phyloP scores from a whole-genome alignment of 2,888 invertebrate genomes.

The Cantharis rufa region DNA sequence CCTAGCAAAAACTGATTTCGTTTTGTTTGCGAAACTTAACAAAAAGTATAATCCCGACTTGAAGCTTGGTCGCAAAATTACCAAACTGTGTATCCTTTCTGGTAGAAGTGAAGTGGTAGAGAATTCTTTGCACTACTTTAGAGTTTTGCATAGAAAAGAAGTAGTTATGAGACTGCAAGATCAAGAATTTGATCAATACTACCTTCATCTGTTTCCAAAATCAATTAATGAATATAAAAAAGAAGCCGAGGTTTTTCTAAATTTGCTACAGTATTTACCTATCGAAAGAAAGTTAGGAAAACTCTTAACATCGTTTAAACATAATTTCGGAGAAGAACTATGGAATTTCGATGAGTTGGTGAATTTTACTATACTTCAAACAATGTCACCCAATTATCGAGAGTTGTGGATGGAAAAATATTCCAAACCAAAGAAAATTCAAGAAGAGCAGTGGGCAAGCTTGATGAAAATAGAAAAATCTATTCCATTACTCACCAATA shows the following conservation, averaged over 20 bases:
- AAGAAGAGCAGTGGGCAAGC: slow-evolving; percentile 10
- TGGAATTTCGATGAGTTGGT: neutral
- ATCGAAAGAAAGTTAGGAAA: too few species aligned
- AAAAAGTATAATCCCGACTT: neutral
- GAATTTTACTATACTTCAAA: too few species aligned
- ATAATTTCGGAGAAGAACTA: too few species aligned
- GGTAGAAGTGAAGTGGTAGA: slow-evolving; percentile 9
- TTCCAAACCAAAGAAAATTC: neutral
- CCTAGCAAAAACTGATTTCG: neutral
- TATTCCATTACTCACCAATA: slow-evolving; percentile 8
- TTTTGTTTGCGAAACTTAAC: neutral
- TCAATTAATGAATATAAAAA: slow-evolving; percentile 1
- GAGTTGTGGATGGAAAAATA: neutral
- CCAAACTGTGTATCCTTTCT: slow-evolving; percentile 12
- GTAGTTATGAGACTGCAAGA: slow-evolving; percentile 3
- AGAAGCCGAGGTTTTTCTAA: too few species aligned
- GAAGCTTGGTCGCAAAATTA: slow-evolving; percentile 17
- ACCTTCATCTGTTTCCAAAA: slow-evolving; percentile 5
- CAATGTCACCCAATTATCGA: too few species aligned
- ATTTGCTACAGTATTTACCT: too few species aligned
- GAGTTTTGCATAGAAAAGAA: slow-evolving; percentile 11
- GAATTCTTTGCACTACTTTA: neutral
- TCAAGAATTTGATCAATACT: slow-evolving; percentile 8
- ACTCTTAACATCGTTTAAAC: too few species aligned
- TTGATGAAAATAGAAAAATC: slow-evolving; percentile 11